Evolutionary conservation across 2,797 vertebrate species (phyloP), one percentile per base, ranked within the genome.

Genomic region (Channallabes apus): DNA sequence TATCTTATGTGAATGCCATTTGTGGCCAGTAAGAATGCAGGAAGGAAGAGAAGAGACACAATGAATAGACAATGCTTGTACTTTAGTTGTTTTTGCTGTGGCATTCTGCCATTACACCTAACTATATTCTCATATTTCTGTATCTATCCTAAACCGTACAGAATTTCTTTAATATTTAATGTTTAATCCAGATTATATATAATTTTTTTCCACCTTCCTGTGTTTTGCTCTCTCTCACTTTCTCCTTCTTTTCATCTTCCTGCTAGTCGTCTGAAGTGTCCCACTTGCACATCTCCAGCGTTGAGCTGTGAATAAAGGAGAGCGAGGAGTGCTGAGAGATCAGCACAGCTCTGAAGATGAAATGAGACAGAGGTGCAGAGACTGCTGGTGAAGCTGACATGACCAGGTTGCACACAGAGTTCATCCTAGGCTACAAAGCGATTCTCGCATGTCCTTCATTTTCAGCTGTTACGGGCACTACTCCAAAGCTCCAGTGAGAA

Each of bases 91-190:
- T 89, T 51, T 84, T 80, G 17, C 80, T 41, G 41, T 77, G 46
- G 82, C 87, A 61, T 41, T 87, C 79, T 58, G 61, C 64, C 17
- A 17, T 22, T 68, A 27, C 20, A 51, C 83, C 64, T 29, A 83
- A 65, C 15, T 71, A 61, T 54, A 78, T 85, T 79, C 86, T 85
- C 24, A 83, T 90, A 89, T 91, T 92, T 91, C 65, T 83, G 82
- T 85, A 83, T 86, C 89, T 90, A 85, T 90, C 91, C 91, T 79
- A 86, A 84, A 89, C 35, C 65, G 67, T 85, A 91, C 91, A 86
- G 80, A 90, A 88, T 59, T 77, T 76, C 87, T 85, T 90, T 80
- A 88, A 90, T 90, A 90, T 91, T 91, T 90, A 3, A 91, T 89
- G 90, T 91, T 91, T 90, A 3, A 91, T 89, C 79, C 32, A 86